phyloP scores from a whole-genome alignment of 2,797 vertebrate species.

The Varecia variegata region DNA sequence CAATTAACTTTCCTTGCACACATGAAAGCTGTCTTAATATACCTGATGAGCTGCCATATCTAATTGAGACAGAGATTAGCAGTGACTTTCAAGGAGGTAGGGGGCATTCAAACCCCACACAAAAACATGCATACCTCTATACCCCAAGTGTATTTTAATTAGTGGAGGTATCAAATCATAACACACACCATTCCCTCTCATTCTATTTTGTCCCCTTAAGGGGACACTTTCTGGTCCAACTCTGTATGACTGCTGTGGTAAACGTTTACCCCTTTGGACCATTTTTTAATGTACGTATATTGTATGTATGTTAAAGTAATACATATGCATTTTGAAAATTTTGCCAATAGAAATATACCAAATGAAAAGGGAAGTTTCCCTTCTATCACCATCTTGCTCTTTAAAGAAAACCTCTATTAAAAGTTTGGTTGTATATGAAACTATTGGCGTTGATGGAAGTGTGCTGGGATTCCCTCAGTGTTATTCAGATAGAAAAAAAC shows the following conservation, averaged over 20 bases:
- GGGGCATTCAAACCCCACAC: not conserved
- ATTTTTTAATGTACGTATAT: not conserved
- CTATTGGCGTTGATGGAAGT: not conserved
- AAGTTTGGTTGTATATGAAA: not conserved
- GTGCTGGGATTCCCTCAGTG: not conserved
- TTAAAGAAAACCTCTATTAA: not conserved
- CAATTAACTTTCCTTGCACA: not conserved
- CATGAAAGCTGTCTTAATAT: not conserved
- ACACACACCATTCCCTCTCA: not conserved
- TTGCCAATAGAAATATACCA: not conserved
- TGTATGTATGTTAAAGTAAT: not conserved
- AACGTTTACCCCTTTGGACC: not conserved
- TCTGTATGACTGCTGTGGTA: not conserved
- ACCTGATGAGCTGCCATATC: not conserved
- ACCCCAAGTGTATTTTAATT: not conserved
- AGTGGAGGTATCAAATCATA: not conserved
- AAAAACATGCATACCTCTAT: not conserved
- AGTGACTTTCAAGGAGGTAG: not conserved
- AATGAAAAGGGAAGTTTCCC: not conserved
- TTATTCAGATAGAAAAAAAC: constrained; percentile 3
- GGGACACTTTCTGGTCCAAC: not conserved
- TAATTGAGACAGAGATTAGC: not conserved
- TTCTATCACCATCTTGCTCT: not conserved
- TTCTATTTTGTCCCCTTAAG: not conserved
- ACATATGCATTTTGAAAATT: not conserved